Evolutionary conservation across 2,888 invertebrate genomes (phyloP).

Genomic region (Allophyes oxyacanthae): DNA sequence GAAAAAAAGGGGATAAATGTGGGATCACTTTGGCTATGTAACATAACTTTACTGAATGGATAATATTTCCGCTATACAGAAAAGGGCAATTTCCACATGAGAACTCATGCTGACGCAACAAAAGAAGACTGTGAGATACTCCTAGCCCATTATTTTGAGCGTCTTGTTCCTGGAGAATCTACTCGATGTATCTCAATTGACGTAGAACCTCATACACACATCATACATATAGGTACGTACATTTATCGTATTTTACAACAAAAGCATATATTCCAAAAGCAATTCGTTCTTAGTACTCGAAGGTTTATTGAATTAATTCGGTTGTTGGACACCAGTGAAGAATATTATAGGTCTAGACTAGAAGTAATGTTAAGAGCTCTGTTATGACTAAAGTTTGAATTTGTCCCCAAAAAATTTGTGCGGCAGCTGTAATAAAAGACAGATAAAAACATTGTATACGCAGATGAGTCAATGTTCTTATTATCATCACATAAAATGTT

Average conservation of each 20-base stretch:
- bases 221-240: no score
- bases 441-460: constrained; percentile 32
- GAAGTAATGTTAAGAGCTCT: constrained; percentile 33
- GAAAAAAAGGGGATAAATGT: no score
- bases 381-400: constrained; percentile 47
- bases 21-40: no score
- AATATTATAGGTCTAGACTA: constrained; percentile 23
- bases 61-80: no score
- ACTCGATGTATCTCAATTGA: no score
- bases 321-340: constrained; percentile 28
- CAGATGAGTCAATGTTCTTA: constrained; percentile 11
- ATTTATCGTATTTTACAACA: constrained; percentile 8
- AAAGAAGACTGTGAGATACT: no score
- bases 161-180: no score
- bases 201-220: no score
- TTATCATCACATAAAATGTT: constrained; percentile 24
- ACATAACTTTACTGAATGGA: no score
- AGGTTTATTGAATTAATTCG: constrained; percentile 41
- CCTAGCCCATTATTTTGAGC: no score
- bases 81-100: no score
- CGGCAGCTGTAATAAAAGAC: constrained; percentile 24
- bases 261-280: constrained; percentile 15
- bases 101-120: no score
- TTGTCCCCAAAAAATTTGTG: constrained; percentile 31
- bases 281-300: constrained; percentile 10